Evolutionary conservation across 2,113 vertebrate genomes (phyloP), one percentile per base, ranked within the genome.

Genomic region (Mellivora capensis): DNA sequence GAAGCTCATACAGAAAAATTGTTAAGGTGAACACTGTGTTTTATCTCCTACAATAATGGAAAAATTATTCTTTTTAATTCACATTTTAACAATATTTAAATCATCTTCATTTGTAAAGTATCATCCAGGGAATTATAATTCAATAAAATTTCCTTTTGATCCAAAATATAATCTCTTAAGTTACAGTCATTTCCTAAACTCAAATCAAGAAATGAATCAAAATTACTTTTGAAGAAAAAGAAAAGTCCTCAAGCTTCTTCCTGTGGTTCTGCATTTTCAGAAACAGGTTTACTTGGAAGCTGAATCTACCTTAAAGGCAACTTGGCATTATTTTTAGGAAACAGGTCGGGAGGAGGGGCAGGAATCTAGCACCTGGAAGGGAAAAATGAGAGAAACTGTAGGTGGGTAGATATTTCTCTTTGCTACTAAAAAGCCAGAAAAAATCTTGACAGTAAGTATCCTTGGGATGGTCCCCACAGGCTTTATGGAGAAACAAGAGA

Each of bases 151-250:
- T 85, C 39, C 39, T 80, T 82, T 91, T 34, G 44, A 39, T 83
- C 15, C 54, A 90, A 93, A 88, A 7, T n/a, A 67, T 67, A 87
- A 93, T 93, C 49, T 61, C 20, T 82, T 71, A 97, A 81, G 14
- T 77, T 54, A 93, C 0, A 80, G 54, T 10, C 23, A 34, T 83
- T 93, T 61, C 34, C 59, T 47, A 72, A 94, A 96, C 31, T 83
- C 89, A 96, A 93, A 95, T 27, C 6, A 1, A 97, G 21, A 90
- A 93, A 90, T 87, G 42, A 92, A 54, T 67, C 67, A 72, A 15
- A 94, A 69, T 64, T 89, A 71, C 0, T 90, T 91, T 64, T 29
- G 27, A 93, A 80, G 21, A 85, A 69, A 74, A 93, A 71, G 39
- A 76, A 76, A 77, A 59, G 14, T 61, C 59, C 69, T 93, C 25